Conservation (phyloP, 2,797 vertebrate genomes). For the Pangasius macronema region DNA sequence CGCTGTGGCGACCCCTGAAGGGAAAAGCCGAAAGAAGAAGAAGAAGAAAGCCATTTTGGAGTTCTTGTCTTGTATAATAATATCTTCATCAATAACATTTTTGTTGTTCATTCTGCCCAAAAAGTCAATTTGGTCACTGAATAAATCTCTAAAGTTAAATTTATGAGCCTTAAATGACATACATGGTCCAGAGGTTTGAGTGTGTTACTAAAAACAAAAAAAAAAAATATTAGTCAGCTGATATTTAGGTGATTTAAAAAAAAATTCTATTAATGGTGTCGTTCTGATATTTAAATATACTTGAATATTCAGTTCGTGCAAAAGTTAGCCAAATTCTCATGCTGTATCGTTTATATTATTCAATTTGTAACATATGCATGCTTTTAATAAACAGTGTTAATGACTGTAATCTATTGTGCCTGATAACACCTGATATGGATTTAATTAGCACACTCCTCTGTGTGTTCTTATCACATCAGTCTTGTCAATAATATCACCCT, state of each 20-base stretch:
- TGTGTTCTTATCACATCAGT: neutral
- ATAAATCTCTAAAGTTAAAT: neutral
- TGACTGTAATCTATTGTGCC: neutral
- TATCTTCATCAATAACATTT: neutral
- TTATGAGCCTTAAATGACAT: neutral
- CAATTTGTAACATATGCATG: neutral
- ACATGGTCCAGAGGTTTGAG: neutral
- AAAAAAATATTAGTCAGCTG: neutral
- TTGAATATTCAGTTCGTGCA: neutral
- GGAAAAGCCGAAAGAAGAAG: too few relatives aligned
- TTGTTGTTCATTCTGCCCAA: neutral
- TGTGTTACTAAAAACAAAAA: neutral
- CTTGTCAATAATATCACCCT: neutral
- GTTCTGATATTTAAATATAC: neutral
- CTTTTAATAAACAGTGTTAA: slow-evolving; percentile 6
- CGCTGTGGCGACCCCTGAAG: too few relatives aligned
- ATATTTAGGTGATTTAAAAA: too few relatives aligned
- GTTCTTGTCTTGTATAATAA: neutral
- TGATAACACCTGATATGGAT: slow-evolving; percentile 16
- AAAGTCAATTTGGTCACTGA: neutral
- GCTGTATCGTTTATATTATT: neutral
- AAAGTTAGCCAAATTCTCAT: neutral
- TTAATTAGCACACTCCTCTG: slow-evolving; percentile 26
- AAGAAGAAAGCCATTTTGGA: neutral
- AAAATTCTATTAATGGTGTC: neutral